Percentiles rank a stretch among this genome's conserved stretches.
Conservation (phyloP, 1,140 invertebrate genomes). For the Goniozus legneri region DNA sequence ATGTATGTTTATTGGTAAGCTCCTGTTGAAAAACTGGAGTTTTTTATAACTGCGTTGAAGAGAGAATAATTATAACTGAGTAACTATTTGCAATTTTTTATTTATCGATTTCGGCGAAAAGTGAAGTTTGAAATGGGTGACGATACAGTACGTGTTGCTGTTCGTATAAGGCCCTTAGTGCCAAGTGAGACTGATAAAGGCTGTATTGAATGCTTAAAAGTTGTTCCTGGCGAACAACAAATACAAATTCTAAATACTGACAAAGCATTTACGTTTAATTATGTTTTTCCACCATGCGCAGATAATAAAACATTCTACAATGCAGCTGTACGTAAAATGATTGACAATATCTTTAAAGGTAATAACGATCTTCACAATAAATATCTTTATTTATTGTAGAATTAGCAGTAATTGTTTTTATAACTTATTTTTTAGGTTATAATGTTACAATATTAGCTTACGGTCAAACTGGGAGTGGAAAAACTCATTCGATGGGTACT, state of each 20-base stretch:
- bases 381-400: neutral
- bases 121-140: conserved; percentile 46
- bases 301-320: conserved; percentile 76
- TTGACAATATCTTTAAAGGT: conserved; percentile 80
- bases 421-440: conserved; percentile 60
- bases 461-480: conserved; percentile 91
- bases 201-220: conserved; percentile 65
- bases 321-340: conserved; percentile 68
- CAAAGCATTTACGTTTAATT: conserved; percentile 83
- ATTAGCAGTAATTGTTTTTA: neutral
- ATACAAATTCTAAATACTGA: conserved; percentile 69
- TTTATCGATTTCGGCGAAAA: too few species aligned
- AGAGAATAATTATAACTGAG: too few species aligned
- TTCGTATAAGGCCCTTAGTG: conserved; percentile 77
- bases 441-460: conserved; percentile 92
- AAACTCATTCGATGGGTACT: conserved; percentile 91
- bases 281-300: conserved; percentile 71
- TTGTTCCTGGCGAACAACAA: conserved; percentile 62
- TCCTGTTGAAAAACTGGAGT: too few species aligned
- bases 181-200: conserved; percentile 66
- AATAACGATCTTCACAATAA: conserved; percentile 1
- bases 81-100: too few species aligned
- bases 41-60: too few species aligned
- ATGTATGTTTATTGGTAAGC: too few species aligned
- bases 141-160: conserved; percentile 66